phyloP scores from a whole-genome alignment of 2,888 invertebrate genomes.

The Andrena marginata region DNA sequence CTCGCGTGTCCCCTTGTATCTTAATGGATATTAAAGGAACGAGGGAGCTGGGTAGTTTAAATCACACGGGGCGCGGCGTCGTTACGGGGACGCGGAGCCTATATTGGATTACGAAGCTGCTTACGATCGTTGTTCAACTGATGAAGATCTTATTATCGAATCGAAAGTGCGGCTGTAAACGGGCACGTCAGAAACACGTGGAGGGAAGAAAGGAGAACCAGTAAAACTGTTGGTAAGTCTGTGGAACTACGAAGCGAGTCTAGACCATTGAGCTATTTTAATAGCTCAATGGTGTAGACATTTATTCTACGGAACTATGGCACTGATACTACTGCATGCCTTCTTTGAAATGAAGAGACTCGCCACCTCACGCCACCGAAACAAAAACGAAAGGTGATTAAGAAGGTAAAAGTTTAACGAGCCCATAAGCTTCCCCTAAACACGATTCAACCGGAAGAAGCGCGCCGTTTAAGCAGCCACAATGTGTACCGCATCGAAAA shows the following conservation, averaged over 20 bases:
- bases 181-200: background rate
- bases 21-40: conserved; percentile 37
- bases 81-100: conserved; percentile 14
- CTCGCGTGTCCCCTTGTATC: conserved; percentile 13
- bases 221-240: too few species aligned
- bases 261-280: too few species aligned
- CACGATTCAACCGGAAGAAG: conserved; percentile 12
- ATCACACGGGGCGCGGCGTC: conserved; percentile 10
- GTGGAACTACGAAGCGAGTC: too few species aligned
- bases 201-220: background rate
- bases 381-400: conserved; percentile 4
- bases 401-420: conserved; percentile 13
- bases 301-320: too few species aligned
- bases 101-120: conserved; percentile 20
- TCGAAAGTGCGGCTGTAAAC: background rate
- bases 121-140: conserved; percentile 1
- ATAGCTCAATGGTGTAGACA: too few species aligned
- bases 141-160: conserved; percentile 28
- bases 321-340: background rate
- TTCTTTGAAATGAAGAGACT: background rate
- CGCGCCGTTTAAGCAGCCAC: conserved; percentile 6
- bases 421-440: background rate
- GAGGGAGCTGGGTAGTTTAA: conserved; percentile 1
- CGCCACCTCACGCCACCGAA: background rate
- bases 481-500: conserved; percentile 16